These are phyloP conservation scores for Takifugu rubripes DNA, from an alignment of 2,797 vertebrate genomes.

Conservation along the genomic window DNA sequence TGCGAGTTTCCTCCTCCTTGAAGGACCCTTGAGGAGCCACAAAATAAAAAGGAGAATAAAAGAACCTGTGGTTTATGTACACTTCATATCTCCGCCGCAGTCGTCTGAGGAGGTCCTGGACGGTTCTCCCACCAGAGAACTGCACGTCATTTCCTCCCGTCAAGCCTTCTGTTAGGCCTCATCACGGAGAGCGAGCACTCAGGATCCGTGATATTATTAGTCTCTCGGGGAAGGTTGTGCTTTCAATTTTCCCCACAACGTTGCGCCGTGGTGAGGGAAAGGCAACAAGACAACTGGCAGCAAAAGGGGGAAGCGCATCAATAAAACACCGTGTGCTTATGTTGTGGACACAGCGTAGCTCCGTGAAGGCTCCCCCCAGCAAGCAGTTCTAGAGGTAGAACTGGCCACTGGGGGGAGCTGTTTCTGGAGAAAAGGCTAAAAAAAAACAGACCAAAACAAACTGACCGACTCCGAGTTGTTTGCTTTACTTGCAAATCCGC, in stretches of 20 bases:
- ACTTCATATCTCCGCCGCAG: conserved; percentile 63
- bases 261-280: conserved; percentile 37
- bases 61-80: conserved; percentile 63
- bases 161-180: conserved; percentile 70
- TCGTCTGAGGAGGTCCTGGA: conserved; percentile 45
- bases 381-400: background rate
- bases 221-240: conserved; percentile 68
- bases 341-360: too few species aligned
- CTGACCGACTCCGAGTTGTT: too few species aligned
- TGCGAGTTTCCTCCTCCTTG: conserved; percentile 35
- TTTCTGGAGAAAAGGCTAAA: too few species aligned
- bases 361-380: background rate
- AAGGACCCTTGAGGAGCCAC: conserved; percentile 44
- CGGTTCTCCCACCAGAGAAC: conserved; percentile 68
- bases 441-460: too few species aligned
- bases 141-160: conserved; percentile 74
- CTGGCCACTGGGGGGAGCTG: too few species aligned
- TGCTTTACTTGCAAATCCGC: too few species aligned
- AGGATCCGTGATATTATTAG: conserved; percentile 71
- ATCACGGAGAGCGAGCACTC: conserved; percentile 71
- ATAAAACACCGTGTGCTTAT: too few species aligned
- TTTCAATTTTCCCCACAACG: conserved; percentile 64
- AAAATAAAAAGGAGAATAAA: conserved; percentile 46
- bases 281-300: conserved; percentile 8
- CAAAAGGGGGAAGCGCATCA: too few species aligned